phyloP scores from a whole-genome alignment of 2,113 vertebrate species.

The Ascaphus truei region DNA sequence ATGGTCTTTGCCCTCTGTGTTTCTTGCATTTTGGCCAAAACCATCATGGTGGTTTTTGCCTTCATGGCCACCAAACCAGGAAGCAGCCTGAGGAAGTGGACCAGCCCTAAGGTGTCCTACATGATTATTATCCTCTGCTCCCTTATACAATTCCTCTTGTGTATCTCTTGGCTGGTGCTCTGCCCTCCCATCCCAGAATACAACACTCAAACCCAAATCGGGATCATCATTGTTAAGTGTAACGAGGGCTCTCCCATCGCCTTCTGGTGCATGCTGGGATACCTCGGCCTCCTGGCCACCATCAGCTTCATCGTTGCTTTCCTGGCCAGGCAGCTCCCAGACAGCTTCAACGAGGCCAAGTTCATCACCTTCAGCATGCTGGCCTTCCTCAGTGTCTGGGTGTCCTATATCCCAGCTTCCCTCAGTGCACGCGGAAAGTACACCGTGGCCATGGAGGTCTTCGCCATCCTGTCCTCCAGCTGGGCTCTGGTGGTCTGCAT shows the following conservation, averaged over 20 bases:
- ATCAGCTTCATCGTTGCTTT: constrained; percentile 15
- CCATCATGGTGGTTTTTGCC: too few relatives aligned
- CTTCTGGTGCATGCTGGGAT: constrained; percentile 34
- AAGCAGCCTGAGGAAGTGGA: neutral
- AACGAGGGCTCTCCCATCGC: constrained; percentile 19
- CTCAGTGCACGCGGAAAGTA: too few relatives aligned
- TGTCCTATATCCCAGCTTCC: too few relatives aligned
- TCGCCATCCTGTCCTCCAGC: too few relatives aligned
- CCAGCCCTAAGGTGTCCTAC: too few relatives aligned
- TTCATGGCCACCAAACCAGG: too few relatives aligned
- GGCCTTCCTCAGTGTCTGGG: too few relatives aligned
- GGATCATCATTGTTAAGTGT: constrained; percentile 9
- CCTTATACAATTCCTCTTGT: constrained; percentile 15
- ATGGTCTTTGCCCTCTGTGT: constrained; percentile 25
- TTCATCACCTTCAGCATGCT: too few relatives aligned
- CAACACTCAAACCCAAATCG: neutral
- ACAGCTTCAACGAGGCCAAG: constrained; percentile 34
- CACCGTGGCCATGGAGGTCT: too few relatives aligned
- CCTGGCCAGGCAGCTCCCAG: constrained; percentile 20
- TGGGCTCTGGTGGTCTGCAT: too few relatives aligned
- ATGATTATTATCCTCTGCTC: neutral
- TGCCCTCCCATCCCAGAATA: neutral
- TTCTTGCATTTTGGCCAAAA: too few relatives aligned
- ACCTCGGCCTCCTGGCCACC: constrained; percentile 20
- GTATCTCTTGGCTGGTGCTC: neutral